Evolutionary conservation across 2,888 invertebrate genomes (phyloP), one percentile per base, ranked within the genome.

Genomic region (Clitarchus hookeri): DNA sequence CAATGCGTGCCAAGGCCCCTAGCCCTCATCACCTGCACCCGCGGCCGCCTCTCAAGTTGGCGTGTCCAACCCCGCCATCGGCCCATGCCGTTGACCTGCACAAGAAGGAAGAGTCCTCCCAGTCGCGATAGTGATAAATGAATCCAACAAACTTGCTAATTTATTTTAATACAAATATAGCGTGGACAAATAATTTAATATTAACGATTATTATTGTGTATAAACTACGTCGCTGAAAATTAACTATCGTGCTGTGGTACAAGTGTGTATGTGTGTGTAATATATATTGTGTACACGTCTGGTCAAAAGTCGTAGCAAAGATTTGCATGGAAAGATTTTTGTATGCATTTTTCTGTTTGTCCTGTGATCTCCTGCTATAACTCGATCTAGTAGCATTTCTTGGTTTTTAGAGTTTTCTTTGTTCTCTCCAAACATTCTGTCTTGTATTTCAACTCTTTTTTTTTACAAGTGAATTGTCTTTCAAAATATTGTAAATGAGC

Each of bases 1-100:
- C 91, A 27, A 90, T 91, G 88, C 93, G 94, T 89, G 93, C 93
- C 88, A 94, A 94, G 91, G 93, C 94, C 90, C 94, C 94, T 91
- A 94, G 90, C 90, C 89, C 87, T 85, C 92, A 27, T 91, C 91
- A 87, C 89, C 86, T 86, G 77, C 87, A 87, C 83, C 86, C 85
- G 79, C 85, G 86, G 79, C 82, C 85, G 65, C 85, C 84, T 13
- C 88, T 85, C 84, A 86, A 86, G n/a, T 80, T 86, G 44, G 84
- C 85, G 11, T 87, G 86, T 36, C 84, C 87, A 19, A 84, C 88
- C 2, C 85, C 88, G 25, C 85, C 87, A 36, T 80, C 87, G n/a
- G 78, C 87, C 8, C 87, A 87, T 48, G 87, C 86, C 44, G 87
- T 87, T 23, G 87, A 88, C 84, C 84, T 88, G 83, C 87, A 87